Conservation (phyloP, 2,113 vertebrate genomes). For the Cygnus buccinator region DNA sequence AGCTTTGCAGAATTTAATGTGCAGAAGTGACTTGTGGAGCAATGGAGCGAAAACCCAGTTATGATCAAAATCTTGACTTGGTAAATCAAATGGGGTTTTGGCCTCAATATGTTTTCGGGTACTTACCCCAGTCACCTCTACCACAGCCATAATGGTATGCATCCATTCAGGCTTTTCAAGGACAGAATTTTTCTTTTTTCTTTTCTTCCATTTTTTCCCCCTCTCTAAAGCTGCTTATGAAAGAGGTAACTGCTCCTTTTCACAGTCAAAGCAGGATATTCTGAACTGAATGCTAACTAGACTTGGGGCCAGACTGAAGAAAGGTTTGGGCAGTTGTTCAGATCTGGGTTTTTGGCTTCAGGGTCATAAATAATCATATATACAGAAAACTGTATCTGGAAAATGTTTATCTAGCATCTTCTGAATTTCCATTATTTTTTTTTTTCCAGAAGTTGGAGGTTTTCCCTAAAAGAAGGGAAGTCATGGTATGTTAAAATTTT, state of each 20-base stretch:
- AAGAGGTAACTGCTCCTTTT: slow-evolving; percentile 66
- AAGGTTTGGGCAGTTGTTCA: neutral
- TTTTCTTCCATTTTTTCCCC: neutral
- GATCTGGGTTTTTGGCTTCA: neutral
- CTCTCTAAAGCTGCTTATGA: slow-evolving; percentile 32
- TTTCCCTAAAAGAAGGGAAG: neutral
- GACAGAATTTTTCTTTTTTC: slow-evolving; percentile 17
- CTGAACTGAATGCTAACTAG: slow-evolving; percentile 66
- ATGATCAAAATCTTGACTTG: neutral
- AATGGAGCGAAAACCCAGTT: neutral
- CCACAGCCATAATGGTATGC: neutral
- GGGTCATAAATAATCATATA: neutral
- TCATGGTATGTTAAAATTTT: neutral
- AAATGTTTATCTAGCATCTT: neutral
- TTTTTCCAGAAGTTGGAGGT: neutral
- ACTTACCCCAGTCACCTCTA: neutral
- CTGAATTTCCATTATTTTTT: neutral
- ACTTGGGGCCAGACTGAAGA: neutral
- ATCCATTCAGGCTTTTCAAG: slow-evolving; percentile 51
- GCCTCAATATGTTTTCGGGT: neutral
- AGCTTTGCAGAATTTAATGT: neutral
- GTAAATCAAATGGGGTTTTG: neutral
- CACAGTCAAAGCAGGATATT: slow-evolving; percentile 57
- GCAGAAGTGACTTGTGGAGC: neutral
- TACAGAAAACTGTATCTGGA: neutral